Evolutionary conservation across 2,113 vertebrate species (phyloP), one percentile per base, ranked within the genome.

Genomic region (Pedionomus torquatus): DNA sequence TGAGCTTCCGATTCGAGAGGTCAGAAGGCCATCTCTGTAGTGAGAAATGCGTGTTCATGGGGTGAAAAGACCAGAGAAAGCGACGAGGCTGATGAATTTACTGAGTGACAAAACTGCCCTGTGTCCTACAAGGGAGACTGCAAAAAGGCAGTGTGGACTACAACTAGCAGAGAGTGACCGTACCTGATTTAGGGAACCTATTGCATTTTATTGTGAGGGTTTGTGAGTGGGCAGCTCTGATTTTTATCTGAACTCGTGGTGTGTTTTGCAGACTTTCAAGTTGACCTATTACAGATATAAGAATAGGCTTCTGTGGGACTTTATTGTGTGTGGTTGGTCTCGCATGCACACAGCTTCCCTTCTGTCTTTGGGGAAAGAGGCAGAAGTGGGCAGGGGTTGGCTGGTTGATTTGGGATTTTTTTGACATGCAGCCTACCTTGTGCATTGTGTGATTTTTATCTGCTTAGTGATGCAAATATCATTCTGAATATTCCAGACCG

Each of bases 311-410:
- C 51, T 2, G 7, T 10, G 10, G 20, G 65, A 37, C 48, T 33
- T 44, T 1, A 5, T 26, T 54, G 46, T 30, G 10, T 7, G 41
- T 13, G 9, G 8, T 39, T 65, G 46, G 28, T 63, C 46, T 90
- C 7, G 4, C 19, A 5, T 0, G 2, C 26, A 14, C 2, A 0
- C 48, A 10, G 43, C 30, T 78, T 87, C 12, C 39, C 26, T 43
- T 63, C 64, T 18, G 16, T 33, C 20, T 51, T 51, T 3, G 10
- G 35, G 25, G 28, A 92, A 92, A 54, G 66, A 83, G 64, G 69
- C 7, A 11, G 49, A 71, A 93, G 24, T 19, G 30, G 57, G 63
- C 33, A 55, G 61, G 24, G 35, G 20, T 3, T 82, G 65, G 30
- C 48, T 66, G 44, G 41, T 41, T 41, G 41, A n/a, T n/a, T n/a